Evolutionary conservation across 1,140 invertebrate species (phyloP).

Genomic region (Sesamia nonagrioides): DNA sequence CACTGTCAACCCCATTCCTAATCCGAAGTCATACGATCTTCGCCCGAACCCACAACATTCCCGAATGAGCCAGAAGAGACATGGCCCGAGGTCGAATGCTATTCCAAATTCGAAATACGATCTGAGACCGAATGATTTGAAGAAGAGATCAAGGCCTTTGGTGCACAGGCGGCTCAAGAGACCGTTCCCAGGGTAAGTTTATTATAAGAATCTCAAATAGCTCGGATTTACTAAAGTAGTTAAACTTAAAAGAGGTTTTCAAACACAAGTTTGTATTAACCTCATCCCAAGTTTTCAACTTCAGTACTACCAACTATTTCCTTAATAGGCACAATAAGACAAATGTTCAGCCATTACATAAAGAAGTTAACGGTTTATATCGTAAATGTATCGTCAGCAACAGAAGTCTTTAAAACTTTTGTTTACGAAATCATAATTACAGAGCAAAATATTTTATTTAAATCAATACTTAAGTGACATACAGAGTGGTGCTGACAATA

Average conservation of each 20-base stretch:
- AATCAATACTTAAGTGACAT: too few species aligned
- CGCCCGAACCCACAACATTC: slow-evolving; percentile 61
- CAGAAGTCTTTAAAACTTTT: too few species aligned
- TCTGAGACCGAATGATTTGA: slow-evolving; percentile 68
- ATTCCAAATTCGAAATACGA: slow-evolving; percentile 63
- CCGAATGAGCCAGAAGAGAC: slow-evolving; percentile 52
- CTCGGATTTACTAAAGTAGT: neutral
- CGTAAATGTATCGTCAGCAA: neutral
- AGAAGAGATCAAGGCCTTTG: slow-evolving; percentile 68
- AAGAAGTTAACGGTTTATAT: neutral
- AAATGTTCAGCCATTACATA: neutral
- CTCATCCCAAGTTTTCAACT: too few species aligned
- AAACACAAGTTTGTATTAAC: neutral
- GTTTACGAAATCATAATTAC: too few species aligned
- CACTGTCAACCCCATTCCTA: slow-evolving; percentile 70
- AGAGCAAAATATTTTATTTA: too few species aligned
- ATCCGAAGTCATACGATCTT: slow-evolving; percentile 78
- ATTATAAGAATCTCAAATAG: neutral
- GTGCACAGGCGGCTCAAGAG: slow-evolving; percentile 68
- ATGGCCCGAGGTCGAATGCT: slow-evolving; percentile 50
- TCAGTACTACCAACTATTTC: too few species aligned
- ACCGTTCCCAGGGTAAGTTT: slow-evolving; percentile 79
- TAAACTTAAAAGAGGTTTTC: neutral
- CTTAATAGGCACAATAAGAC: neutral
- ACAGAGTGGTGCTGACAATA: too few species aligned